Evolutionary conservation across 1,140 invertebrate genomes (phyloP), one percentile per base, ranked within the genome.

Genomic region (Leguminivora glycinivorella): DNA sequence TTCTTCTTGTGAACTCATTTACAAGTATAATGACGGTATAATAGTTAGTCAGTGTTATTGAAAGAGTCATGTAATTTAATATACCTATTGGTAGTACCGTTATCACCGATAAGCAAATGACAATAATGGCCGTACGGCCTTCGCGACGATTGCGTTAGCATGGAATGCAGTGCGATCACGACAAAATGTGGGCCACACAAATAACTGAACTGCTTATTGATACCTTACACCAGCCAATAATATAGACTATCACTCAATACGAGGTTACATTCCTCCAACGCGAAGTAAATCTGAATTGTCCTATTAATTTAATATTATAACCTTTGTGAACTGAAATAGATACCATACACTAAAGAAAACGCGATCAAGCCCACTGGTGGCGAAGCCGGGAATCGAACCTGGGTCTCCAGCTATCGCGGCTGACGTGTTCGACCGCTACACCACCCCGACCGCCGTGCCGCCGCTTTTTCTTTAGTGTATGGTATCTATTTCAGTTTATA

Each of bases 121-220:
- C 67, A 71, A 43, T n/a, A 72, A 66, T 69, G 66, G 19, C 58
- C 6, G 25, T 58, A 47, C 38, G 52, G 69, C 73, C 74, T 77
- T 79, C 73, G 72, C 72, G 75, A 71, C 72, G 75, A 80, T 83
- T 85, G 82, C 82, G 82, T 84, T 81, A 77, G 72, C 52, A 67
- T 70, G 79, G 84, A 84, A 87, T 85, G 84, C 82, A 68, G 78
- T 60, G 71, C 73, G 79, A 79, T 85, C 83, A 86, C 82, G 84
- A 82, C 74, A 19, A 70, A 68, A 82, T 83, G 76, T 82, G 72
- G 77, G 83, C 71, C 81, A 75, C 70, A 72, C 71, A 79, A 78
- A 78, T 78, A 78, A 79, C 52, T 67, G 66, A 71, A 72, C 60
- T 25, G 68, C 67, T 71, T 71, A 71, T 72, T 72, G 66, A 68